Base-by-base conservation (phyloP, 2,113 vertebrate genomes). In the Parotia lawesii region DNA sequence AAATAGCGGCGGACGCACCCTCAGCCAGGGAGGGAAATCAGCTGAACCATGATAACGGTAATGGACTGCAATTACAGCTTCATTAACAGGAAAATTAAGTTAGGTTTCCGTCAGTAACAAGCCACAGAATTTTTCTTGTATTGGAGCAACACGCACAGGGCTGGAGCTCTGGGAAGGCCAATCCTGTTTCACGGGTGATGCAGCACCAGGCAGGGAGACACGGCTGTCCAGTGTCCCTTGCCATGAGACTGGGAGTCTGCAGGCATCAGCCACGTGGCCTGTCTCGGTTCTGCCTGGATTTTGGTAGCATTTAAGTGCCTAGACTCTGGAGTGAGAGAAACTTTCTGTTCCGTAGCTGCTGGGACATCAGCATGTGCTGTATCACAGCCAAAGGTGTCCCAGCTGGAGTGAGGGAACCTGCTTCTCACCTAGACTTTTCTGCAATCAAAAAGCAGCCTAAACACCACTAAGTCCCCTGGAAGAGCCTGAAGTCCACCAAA, bases 1-100 rank as follows among this genome's bases (percentile, higher is more conserved):
- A 82, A 87, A 47, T 0, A 44, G 48, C 0, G 0, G 76, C 6
- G 2, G 74, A 60, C 2, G 3, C 24, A 4, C 12, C 15, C 24
- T 29, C 8, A 33, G 44, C 53, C 66, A 44, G 67, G 64, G 45
- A 75, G 42, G 40, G 69, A 33, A 64, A 85, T 12, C 84, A 94
- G 73, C 61, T 54, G 57, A 89, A 31, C 38, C 29, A 12, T 1
- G 10, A 1, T 27, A 48, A 61, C 2, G 1, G 20, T 27, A 42
- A 50, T 3, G 33, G 44, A 25, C 27, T 42, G 33, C 51, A 74
- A 60, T 28, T 47, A 74, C 60, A 31, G 61, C 24, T 12, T 74
- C 76, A 40, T 51, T 54, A 84, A 44, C 48, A 38, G 27, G 47
- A 67, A 62, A 74, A 90, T 50, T n/a, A 73, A 92, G 37, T 69